Base-by-base conservation (phyloP, 2,888 invertebrate genomes). In the Oscheius myriophilus region DNA sequence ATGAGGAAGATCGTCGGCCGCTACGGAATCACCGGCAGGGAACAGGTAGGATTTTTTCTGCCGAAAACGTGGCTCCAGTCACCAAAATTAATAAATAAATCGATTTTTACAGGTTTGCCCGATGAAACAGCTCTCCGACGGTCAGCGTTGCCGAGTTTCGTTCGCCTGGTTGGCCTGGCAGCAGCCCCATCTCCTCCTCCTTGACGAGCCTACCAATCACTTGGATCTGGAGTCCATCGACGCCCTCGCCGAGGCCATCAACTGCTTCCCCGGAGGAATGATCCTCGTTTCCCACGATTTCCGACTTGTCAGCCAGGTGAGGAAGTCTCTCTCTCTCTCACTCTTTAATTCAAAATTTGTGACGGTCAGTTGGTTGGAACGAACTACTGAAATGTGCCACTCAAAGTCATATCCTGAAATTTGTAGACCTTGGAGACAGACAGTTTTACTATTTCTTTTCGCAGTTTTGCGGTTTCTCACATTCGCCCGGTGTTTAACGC, bases 251-350 rank as follows among this genome's bases (percentile, higher is more conserved):
- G 96, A 97, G 82, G 98, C 98, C 33, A 92, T 98, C 84, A 96
- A 94, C 87, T 94, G 95, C 86, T 98, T 96, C 87, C 94, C 95
- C 80, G 98, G 98, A 53, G 98, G 98, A 79, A 92, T 99, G 93
- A 94, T 99, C 76, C 91, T 99, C 26, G 98, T 99, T 84, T 96
- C 95, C 89, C 98, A 98, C 93, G 98, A 99, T 91, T 98, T 98
- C 91, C 91, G 98, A 88, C 92, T 98, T 65, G 98, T 98, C 76
- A 95, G 93, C 89, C 97, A 98, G 91, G 96, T 96, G 26, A 58
- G 59, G 3, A 45, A n/a, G 53, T 51, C 16, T 23, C 33, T 33
- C 33, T 33, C 33, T n/a, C 18, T 55, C 45, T 67, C 18, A 14
- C 21, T 39, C 39, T 57, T 25, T 18, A n/a, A n/a, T n/a, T n/a